Percentiles rank a stretch among this genome's conserved stretches.
Evolutionary conservation across 2,888 invertebrate genomes (phyloP).

Genomic region (Desoria tigrina): DNA sequence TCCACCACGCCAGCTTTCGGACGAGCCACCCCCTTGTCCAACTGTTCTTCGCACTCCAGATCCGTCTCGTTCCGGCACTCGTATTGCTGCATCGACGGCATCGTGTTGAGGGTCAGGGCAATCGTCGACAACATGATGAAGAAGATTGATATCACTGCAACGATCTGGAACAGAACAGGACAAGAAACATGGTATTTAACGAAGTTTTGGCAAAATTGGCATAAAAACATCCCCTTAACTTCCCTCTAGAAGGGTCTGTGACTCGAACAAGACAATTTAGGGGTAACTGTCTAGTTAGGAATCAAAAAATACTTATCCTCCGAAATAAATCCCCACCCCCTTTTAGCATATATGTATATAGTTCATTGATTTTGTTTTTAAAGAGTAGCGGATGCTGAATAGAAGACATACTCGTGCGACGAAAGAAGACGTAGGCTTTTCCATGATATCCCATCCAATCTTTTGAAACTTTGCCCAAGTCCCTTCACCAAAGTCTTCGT

Average conservation of each 20-base stretch:
- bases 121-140: conserved; percentile 61
- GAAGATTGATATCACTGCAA: conserved; percentile 61
- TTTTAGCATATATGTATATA: too few species aligned
- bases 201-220: too few species aligned
- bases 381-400: too few species aligned
- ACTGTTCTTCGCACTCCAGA: conserved; percentile 26
- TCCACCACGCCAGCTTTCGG: conserved; percentile 2
- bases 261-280: not conserved
- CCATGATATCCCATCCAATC: conserved; percentile 95
- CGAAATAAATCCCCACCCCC: too few species aligned
- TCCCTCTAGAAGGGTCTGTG: not conserved
- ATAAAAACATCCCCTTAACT: not conserved
- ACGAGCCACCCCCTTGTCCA: conserved; percentile 16
- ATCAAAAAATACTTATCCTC: too few species aligned
- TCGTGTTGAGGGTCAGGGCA: conserved; percentile 61
- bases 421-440: conserved; percentile 79
- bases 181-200: too few species aligned
- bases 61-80: conserved; percentile 53
- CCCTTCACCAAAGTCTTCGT: conserved; percentile 93
- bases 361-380: too few species aligned
- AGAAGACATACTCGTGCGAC: conserved; percentile 82
- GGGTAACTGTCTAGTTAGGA: too few species aligned
- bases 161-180: conserved; percentile 54
- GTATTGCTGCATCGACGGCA: conserved; percentile 58
- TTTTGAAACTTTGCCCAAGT: conserved; percentile 93